phyloP scores from a whole-genome alignment of 2,113 vertebrate species.

The Australoheros scitulus region DNA sequence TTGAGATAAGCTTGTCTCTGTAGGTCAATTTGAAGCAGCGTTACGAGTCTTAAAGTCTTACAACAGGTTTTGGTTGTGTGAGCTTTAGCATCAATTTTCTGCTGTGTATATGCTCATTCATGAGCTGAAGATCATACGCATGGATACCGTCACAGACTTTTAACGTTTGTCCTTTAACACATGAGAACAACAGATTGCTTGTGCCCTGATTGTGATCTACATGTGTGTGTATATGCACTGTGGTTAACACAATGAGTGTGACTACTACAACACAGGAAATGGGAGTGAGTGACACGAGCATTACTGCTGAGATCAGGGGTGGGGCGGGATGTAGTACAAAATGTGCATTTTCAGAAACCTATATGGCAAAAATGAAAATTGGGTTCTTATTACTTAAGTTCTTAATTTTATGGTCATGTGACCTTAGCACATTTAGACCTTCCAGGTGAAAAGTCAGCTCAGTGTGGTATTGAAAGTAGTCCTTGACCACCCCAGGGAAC shows the following conservation, averaged over 20 bases:
- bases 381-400: not conserved
- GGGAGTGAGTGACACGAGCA: slow-evolving; percentile 23
- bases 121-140: not conserved
- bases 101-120: not conserved
- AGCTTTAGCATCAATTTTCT: not conserved
- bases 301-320: slow-evolving; percentile 5
- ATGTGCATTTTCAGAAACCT: slow-evolving; percentile 3
- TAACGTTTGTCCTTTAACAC: not conserved
- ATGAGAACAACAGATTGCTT: not conserved
- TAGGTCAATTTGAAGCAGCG: not conserved
- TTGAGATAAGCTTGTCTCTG: not conserved
- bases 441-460: not conserved
- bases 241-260: slow-evolving; percentile 21
- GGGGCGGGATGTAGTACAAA: not conserved
- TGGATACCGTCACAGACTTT: not conserved
- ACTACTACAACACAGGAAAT: slow-evolving; percentile 44
- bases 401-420: not conserved
- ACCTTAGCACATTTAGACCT: not conserved
- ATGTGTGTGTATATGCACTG: not conserved
- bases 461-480: not conserved
- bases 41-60: not conserved
- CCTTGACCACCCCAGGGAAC: rapidly evolving
- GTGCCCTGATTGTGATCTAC: not conserved
- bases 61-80: not conserved
- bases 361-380: not conserved